Evolutionary conservation across 2,797 vertebrate genomes (phyloP), one percentile per base, ranked within the genome.

Genomic region (Selene dorsalis): DNA sequence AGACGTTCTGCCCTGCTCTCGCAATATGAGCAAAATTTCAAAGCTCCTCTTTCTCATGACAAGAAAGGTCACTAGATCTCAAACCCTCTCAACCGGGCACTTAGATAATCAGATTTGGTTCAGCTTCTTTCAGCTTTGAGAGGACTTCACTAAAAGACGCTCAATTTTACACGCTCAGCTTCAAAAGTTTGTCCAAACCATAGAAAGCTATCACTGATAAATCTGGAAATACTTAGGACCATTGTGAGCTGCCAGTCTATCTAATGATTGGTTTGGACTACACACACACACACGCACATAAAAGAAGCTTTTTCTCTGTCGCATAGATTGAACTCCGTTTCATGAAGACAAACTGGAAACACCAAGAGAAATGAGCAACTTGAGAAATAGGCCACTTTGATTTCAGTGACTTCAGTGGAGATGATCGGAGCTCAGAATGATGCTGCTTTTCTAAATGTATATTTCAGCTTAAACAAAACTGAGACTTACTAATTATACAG

Each of bases 321-420:
- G 30, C 22, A 22, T 7, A 75, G 28, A 64, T 63, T 69, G n/a
- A 75, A 65, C 45, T 69, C 17, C 39, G 35, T 69, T 75, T 79
- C 32, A 24, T 68, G 16, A 76, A 35, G 65, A 78, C 35, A 64
- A 22, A 52, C 41, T 65, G 53, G 35, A 76, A 76, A 69, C 35
- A 73, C 48, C 63, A 63, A 68, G 79, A 73, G 45, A 80, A 82
- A 76, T 3, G 53, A 43, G 48, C 5, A 3, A 47, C 77, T 63
- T 67, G 38, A 47, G 55, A 76, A 77, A 73, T 43, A 52, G 68
- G 53, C 77, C 70, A 64, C 24, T 73, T 61, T 47, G 62, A 82
- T 26, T 73, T 41, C 75, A 72, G 66, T 17, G 32, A 77, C 39
- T 66, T 77, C 72, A 63, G 20, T 61, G 24, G 76, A 71, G 47